Evolutionary conservation across 2,113 vertebrate species (phyloP), one percentile per base, ranked within the genome.

Genomic region (Sminthopsis crassicaudata): DNA sequence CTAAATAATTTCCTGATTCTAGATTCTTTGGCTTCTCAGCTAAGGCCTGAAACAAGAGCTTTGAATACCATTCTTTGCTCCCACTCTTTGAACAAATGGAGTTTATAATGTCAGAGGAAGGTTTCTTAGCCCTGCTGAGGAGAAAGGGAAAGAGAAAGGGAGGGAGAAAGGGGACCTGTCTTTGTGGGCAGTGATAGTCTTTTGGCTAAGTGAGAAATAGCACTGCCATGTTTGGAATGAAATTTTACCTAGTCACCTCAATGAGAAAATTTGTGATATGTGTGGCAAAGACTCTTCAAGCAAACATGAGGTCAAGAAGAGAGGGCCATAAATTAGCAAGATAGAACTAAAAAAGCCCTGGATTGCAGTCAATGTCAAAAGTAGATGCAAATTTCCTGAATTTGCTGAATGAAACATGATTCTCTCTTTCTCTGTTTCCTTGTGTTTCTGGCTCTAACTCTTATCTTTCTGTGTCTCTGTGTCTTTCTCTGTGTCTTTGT

Each of bases 201-300:
- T 94, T 95, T 94, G 67, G 25, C 60, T 51, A n/a, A 11, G 1
- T 88, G 76, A 96, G 91, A 95, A 57, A 95, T 46, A 42, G 76
- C 67, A 76, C 1, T 22, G 16, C 2, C 93, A 92, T 91, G 53
- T 92, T 94, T 91, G 19, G 26, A 92, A 91, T 89, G 89, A 95
- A 93, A 30, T 92, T 42, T 27, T 46, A 93, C 36, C 12, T 60
- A 25, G 67, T 92, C 52, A 14, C n/a, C 52, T 48, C 26, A 93
- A 54, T 50, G 52, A 91, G 57, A 19, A 93, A 90, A 96, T 67
- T 67, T 22, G 84, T 76, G 89, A 48, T 30, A 50, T 8, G 93
- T 88, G 2, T 30, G 27, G 23, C 46, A 48, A 91, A 84, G n/a
- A 93, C n/a, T 52, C 91, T 19, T 93, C 46, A 8, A 91, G n/a